Evolutionary conservation across 2,113 vertebrate species (phyloP).

Genomic region (Hemiscyllium ocellatum): DNA sequence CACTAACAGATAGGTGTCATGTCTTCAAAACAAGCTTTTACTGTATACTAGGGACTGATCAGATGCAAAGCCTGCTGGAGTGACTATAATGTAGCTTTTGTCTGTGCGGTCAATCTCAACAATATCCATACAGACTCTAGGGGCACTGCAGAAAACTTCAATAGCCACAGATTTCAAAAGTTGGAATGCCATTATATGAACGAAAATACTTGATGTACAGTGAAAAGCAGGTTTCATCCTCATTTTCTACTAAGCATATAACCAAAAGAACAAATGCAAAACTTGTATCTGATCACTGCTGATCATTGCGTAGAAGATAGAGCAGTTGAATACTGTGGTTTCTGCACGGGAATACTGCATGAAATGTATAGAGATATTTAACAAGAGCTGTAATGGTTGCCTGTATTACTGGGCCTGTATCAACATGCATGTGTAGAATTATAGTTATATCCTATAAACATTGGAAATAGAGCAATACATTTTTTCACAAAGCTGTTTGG

Average conservation of each 20-base stretch:
- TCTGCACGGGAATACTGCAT: constrained; percentile 9
- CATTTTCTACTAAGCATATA: background rate
- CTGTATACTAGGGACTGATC: background rate
- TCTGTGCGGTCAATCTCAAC: background rate
- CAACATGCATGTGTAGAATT: background rate
- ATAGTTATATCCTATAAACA: background rate
- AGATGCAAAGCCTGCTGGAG: background rate
- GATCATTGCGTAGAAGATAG: background rate
- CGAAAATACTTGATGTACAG: background rate
- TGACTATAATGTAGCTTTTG: background rate
- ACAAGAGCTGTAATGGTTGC: background rate
- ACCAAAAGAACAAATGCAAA: background rate
- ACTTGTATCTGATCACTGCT: background rate
- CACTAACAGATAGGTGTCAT: background rate
- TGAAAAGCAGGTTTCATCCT: background rate
- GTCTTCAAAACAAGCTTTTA: background rate
- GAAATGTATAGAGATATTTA: no score
- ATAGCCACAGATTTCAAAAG: background rate
- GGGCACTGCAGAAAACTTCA: background rate
- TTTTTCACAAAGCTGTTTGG: background rate
- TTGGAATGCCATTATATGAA: background rate
- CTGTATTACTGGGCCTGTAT: background rate
- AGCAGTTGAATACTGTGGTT: background rate
- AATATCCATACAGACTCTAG: background rate
- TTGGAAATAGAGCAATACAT: background rate